Percentiles rank a stretch among this genome's conserved stretches.
phyloP scores from a whole-genome alignment of 2,113 vertebrate species.

The Narcine bancroftii region DNA sequence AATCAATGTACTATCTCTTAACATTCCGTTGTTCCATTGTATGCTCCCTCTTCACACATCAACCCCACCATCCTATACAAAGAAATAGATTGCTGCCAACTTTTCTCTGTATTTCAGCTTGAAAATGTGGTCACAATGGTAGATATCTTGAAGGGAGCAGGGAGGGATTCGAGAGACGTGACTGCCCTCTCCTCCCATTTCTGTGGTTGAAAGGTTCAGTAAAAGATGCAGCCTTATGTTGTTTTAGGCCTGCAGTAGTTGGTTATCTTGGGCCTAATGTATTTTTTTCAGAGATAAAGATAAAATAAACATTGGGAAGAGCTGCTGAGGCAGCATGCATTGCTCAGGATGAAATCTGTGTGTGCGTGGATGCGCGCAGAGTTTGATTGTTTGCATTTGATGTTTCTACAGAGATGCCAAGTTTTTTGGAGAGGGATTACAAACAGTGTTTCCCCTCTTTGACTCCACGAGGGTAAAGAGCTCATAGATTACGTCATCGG shows the following conservation, averaged over 20 bases:
- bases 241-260: background rate
- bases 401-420: background rate
- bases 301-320: background rate
- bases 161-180: background rate
- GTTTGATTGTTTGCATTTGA: background rate
- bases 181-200: background rate
- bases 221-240: background rate
- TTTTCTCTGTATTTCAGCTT: background rate
- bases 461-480: background rate
- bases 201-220: background rate
- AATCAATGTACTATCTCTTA: too few species aligned
- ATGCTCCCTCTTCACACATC: background rate
- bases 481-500: background rate
- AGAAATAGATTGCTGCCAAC: background rate
- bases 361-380: background rate
- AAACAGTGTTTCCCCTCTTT: background rate
- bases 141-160: background rate
- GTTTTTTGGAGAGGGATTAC: background rate
- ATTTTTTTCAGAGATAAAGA: constrained; percentile 13
- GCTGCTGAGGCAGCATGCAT: background rate
- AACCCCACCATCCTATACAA: background rate
- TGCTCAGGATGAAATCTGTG: background rate
- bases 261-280: constrained; percentile 10
- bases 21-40: too few species aligned
- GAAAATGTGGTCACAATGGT: background rate